phyloP scores from a whole-genome alignment of 2,797 vertebrate species.

The Liparis tanakae region DNA sequence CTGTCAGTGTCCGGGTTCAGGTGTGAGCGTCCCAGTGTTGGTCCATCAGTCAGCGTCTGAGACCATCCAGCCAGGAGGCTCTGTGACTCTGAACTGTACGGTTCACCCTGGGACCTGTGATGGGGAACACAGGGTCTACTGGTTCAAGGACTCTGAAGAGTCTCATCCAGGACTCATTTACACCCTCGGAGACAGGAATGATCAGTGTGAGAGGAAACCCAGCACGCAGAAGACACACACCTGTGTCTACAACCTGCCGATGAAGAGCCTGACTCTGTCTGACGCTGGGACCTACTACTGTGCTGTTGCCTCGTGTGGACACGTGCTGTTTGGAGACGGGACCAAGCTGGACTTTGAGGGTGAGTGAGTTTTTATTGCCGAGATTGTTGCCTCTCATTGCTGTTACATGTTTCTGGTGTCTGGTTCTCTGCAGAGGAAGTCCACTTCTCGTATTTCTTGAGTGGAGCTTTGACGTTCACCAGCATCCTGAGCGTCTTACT shows the following conservation, averaged over 20 bases:
- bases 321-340: conserved; percentile 52
- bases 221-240: conserved; percentile 15
- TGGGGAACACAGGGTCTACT: conserved; percentile 60
- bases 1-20: neutral
- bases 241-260: conserved; percentile 24
- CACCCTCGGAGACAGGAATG: conserved; percentile 33
- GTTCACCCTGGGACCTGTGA: conserved; percentile 52
- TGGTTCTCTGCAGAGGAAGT: neutral
- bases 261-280: conserved; percentile 12
- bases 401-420: neutral
- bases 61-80: conserved; percentile 42
- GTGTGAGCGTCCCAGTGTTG: neutral
- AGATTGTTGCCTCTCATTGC: too few relatives aligned
- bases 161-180: conserved; percentile 54
- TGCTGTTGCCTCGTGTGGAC: conserved; percentile 63
- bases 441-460: conserved; percentile 8
- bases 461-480: conserved; percentile 25
- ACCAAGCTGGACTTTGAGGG: conserved; percentile 10
- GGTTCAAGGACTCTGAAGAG: conserved; percentile 53
- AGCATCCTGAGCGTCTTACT: neutral
- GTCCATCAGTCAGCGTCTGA: conserved; percentile 36
- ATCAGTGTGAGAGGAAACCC: conserved; percentile 40
- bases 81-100: conserved; percentile 60
- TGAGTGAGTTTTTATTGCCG: neutral
- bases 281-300: conserved; percentile 63